Base-by-base conservation (phyloP, 64 coral and sea anemone genomes). In the Actinia equina region DNA sequence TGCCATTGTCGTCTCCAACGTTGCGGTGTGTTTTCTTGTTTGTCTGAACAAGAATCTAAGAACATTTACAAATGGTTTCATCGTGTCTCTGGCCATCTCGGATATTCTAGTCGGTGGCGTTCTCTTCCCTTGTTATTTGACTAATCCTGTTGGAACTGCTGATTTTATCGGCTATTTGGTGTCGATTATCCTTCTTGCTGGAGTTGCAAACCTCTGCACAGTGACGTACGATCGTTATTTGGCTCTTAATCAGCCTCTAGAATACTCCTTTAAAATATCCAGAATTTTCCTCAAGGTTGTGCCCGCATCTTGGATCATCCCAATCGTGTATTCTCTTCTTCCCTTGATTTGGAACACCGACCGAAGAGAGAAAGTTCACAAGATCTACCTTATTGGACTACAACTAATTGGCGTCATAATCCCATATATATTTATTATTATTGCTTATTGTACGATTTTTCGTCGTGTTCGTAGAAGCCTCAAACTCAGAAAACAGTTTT, bases 401-500 rank as follows among this genome's bases (percentile, higher is more conserved):
- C 58, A 85, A 67, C 17, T 91, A 25, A 58, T 91, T 51, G 93
- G 93, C 6, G 82, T 94, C 2, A 43, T 91, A 14, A 20, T 91
- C 9, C 93, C 93, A 0, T 88, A 91, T 65, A 78, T 87, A 19
- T 88, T 80, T 42, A 91, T 91, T 19, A 85, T 71, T 65, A 25
- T 91, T 54, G 86, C 93, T 53, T 91, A 91, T 27, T 44, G 82
- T 6, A 61, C 49, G 58, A 91, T 94, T 10, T 94, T 91, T 70
- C 30, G 60, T 51, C 52, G 82, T 63, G 81, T 94, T 18, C 59
- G 81, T 1, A 46, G 52, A 84, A 86, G 85, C 44, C 37, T 88
- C 23, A 79, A n/a, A 55, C 55, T 52, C 77, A 82, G 26, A 17
- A 85, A 54, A 52, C 76, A 78, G 25, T 92, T 44, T 54, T 52